A percentile compares a stretch with the other conserved stretches of the same genome.
Conservation (phyloP, 2,113 vertebrate genomes). For the Laticauda laticaudata region DNA sequence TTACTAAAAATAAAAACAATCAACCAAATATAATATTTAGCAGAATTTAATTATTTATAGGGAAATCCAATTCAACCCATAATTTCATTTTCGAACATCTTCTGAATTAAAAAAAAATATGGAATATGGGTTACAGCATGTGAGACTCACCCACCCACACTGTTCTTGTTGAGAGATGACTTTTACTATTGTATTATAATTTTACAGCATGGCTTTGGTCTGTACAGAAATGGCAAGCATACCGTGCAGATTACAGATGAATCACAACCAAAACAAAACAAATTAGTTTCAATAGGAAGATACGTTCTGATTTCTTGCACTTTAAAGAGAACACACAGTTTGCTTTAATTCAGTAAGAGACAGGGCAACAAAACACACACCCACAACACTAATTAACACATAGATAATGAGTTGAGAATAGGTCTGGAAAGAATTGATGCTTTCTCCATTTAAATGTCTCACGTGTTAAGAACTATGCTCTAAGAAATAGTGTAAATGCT, state of each 20-base stretch:
- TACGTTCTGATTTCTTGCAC: background rate
- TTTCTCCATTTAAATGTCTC: background rate
- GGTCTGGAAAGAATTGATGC: background rate
- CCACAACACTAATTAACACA: background rate
- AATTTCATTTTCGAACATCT: background rate
- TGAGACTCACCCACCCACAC: background rate
- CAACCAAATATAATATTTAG: background rate
- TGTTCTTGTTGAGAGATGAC: background rate
- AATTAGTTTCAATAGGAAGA: background rate
- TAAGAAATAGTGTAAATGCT: background rate
- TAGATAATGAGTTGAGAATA: background rate
- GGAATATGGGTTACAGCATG: background rate
- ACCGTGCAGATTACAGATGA: background rate
- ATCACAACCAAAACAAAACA: background rate
- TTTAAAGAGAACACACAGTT: background rate
- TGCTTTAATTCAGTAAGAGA: background rate
- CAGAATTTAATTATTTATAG: conserved; percentile 17
- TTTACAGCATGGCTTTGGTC: background rate
- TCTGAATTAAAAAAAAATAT: background rate
- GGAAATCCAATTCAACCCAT: background rate
- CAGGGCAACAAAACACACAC: background rate
- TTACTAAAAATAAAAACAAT: conserved; percentile 7
- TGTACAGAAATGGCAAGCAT: background rate
- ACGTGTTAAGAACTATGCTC: background rate
- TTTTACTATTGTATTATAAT: background rate